Evolutionary conservation across 92 coral and sea anemone genomes (phyloP).

Genomic region (Micromussa lordhowensis): DNA sequence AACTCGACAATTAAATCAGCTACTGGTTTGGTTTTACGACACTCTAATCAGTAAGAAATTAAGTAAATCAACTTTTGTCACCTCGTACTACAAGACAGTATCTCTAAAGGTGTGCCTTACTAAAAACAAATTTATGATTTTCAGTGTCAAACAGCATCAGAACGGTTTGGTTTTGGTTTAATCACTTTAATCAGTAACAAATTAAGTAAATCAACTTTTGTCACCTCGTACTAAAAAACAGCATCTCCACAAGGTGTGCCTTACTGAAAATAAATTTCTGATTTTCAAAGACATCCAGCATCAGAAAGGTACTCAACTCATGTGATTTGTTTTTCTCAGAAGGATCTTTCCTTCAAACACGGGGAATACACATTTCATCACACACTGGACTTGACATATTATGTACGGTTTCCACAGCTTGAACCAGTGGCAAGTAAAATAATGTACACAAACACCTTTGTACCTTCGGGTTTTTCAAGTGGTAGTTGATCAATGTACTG

Average conservation of each 20-base stretch:
- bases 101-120: no score
- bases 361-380: constrained; percentile 57
- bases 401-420: neutral
- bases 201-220: no score
- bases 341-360: constrained; percentile 45
- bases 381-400: neutral
- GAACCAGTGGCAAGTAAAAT: neutral
- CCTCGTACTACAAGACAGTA: no score
- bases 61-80: no score
- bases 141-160: constrained; percentile 13
- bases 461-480: constrained; percentile 89
- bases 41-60: no score
- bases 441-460: neutral
- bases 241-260: no score
- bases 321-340: constrained; percentile 26
- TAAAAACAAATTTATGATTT: neutral
- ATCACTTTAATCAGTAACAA: no score
- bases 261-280: neutral
- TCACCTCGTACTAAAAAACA: no score
- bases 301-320: constrained; percentile 39
- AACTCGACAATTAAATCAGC: no score
- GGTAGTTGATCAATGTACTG: constrained; percentile 80
- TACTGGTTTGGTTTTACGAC: no score
- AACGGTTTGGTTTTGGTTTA: no score
- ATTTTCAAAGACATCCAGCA: neutral